Conservation (phyloP, 2,113 vertebrate species). For the Thalassoma bifasciatum region DNA sequence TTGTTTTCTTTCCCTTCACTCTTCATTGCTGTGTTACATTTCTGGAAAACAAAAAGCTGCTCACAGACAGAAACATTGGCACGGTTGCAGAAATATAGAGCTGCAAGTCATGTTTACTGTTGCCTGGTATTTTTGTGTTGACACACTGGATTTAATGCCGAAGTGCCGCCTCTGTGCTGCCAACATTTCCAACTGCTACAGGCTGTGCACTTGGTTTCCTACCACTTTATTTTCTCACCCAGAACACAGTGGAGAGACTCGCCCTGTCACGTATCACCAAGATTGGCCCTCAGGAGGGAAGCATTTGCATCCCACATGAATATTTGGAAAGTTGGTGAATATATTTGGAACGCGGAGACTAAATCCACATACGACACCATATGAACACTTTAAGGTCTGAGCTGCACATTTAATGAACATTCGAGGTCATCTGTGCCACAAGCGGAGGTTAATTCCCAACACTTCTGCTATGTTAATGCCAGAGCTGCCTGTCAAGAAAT, state of each 20-base stretch:
- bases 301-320: slow-evolving; percentile 14
- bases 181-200: slow-evolving; percentile 22
- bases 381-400: not conserved
- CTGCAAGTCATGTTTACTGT: not conserved
- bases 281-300: not conserved
- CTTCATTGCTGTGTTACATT: no score
- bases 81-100: not conserved
- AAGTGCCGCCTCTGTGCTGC: not conserved
- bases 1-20: no score
- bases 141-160: not conserved
- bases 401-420: slow-evolving; percentile 37
- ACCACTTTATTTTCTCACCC: slow-evolving; percentile 6
- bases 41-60: not conserved
- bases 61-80: no score
- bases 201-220: slow-evolving; percentile 9
- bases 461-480: not conserved
- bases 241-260: slow-evolving; percentile 6
- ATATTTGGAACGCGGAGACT: not conserved
- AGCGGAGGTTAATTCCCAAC: slow-evolving; percentile 20
- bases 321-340: not conserved
- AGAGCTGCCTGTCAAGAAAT: slow-evolving; percentile 35
- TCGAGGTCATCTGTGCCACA: not conserved
- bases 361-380: not conserved
- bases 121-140: slow-evolving; percentile 16
- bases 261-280: slow-evolving; percentile 10